These are phyloP conservation scores for Drosophila lacteicornis DNA, from an alignment of 1,140 invertebrate genomes.

Conservation along the genomic window DNA sequence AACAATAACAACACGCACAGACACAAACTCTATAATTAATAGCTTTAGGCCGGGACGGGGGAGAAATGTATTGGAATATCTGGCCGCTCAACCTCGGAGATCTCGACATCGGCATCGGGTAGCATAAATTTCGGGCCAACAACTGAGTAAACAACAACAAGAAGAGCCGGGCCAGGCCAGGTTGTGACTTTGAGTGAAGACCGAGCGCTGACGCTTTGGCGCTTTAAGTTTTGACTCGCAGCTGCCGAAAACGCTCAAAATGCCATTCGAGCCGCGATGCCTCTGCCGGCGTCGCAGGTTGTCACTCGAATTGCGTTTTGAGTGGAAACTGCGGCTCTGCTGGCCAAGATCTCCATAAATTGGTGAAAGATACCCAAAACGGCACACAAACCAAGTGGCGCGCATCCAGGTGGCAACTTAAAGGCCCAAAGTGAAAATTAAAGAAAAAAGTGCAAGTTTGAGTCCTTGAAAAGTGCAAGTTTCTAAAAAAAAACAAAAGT, in stretches of 20 bases:
- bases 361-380: conserved; percentile 80
- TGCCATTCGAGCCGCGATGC: conserved; percentile 62
- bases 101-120: conserved; percentile 21
- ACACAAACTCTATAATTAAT: conserved; percentile 64
- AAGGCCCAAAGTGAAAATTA: conserved; percentile 4
- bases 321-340: conserved; percentile 68
- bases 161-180: conserved; percentile 5
- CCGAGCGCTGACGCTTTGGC: not conserved
- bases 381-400: conserved; percentile 66
- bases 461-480: conserved; percentile 35
- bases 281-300: conserved; percentile 28
- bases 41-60: conserved; percentile 29
- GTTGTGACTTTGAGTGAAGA: conserved; percentile 5
- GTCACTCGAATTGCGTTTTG: conserved; percentile 78
- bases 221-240: conserved; percentile 28
- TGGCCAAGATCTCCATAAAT: conserved; percentile 76
- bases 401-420: conserved; percentile 59
- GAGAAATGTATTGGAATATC: conserved; percentile 51
- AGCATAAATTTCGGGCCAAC: conserved; percentile 62
- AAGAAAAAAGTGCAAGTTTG: conserved; percentile 44
- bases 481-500: conserved; percentile 8
- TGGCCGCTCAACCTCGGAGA: conserved; percentile 37
- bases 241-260: conserved; percentile 61
- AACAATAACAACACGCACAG: conserved; percentile 20
- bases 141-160: conserved; percentile 63